Evolutionary conservation across 2,888 invertebrate genomes (phyloP).

Genomic region (Sturmia bella): DNA sequence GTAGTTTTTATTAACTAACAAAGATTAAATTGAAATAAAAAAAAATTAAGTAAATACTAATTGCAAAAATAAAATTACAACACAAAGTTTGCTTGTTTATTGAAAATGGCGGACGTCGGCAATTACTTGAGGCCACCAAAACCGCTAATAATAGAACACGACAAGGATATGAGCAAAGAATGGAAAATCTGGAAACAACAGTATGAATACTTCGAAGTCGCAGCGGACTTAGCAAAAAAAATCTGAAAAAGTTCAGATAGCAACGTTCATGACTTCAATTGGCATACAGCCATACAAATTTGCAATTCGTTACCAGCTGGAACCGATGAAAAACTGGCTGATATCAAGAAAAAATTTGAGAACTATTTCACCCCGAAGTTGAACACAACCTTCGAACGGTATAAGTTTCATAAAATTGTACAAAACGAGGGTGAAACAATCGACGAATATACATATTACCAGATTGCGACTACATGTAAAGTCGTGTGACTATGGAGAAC

Average conservation of each 20-base stretch:
- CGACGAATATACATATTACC: conserved; percentile 7
- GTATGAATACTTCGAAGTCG: conserved; percentile 4
- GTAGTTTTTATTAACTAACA: too few species aligned
- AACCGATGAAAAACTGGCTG: background rate
- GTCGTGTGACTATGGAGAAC: background rate
- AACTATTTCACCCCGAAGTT: conserved; percentile 24
- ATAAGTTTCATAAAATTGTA: conserved; percentile 33
- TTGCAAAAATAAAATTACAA: too few species aligned
- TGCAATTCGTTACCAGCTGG: conserved; percentile 1
- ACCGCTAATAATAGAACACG: background rate
- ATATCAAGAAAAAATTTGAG: conserved; percentile 10
- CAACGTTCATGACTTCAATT: conserved; percentile 6
- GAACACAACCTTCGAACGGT: conserved; percentile 22
- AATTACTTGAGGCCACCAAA: conserved; percentile 12
- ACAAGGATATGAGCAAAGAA: conserved; percentile 5
- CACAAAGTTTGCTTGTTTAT: too few species aligned
- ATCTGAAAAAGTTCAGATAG: background rate
- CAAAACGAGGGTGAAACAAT: conserved; percentile 34
- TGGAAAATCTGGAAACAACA: conserved; percentile 11
- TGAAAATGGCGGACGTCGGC: background rate
- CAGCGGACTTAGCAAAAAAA: background rate
- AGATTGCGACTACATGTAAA: conserved; percentile 3
- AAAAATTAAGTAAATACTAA: too few species aligned
- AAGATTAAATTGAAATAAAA: too few species aligned
- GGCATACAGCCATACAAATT: conserved; percentile 9